A percentile compares a stretch with the other conserved stretches of the same genome.
These are phyloP conservation scores for Clistopyga incitator DNA, from an alignment of 2,888 invertebrate genomes.

Conservation along the genomic window DNA sequence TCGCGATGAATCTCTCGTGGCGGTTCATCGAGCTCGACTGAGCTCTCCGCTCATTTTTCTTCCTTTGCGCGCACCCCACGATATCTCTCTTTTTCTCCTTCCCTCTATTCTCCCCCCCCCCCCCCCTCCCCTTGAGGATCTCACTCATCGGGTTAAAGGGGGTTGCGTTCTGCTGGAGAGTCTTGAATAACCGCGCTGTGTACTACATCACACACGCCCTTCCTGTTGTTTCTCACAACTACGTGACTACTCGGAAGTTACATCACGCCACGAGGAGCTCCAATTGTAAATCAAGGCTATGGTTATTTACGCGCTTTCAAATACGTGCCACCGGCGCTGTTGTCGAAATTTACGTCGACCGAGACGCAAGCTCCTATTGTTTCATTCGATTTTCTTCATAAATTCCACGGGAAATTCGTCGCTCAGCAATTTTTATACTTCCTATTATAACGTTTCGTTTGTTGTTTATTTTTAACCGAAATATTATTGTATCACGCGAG, in stretches of 20 bases:
- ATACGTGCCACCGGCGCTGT: conserved; percentile 56
- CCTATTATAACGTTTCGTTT: no score
- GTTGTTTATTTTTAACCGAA: no score
- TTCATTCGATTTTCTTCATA: no score
- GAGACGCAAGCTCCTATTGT: no score
- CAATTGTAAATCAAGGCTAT: conserved; percentile 61
- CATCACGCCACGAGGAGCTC: conserved; percentile 34
- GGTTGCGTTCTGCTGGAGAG: conserved; percentile 33
- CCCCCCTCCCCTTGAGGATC: conserved; percentile 31
- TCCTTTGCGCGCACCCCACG: conserved; percentile 25
- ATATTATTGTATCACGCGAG: no score
- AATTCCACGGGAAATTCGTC: no score
- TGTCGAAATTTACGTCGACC: no score
- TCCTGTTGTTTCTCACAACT: conserved; percentile 35
- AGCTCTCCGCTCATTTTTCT: conserved; percentile 13
- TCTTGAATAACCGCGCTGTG: conserved; percentile 48
- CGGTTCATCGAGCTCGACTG: conserved; percentile 40
- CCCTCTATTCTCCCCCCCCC: conserved; percentile 9
- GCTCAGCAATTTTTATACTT: no score
- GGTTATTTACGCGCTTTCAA: conserved; percentile 63
- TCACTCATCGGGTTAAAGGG: conserved; percentile 55
- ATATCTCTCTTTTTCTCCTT: conserved; percentile 27
- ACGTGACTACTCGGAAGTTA: conserved; percentile 53
- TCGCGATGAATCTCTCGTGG: conserved; percentile 55
- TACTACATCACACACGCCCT: conserved; percentile 58